Percentiles rank a stretch among this genome's conserved stretches.
phyloP scores from a whole-genome alignment of 2,113 vertebrate species.

The Gobius niger region DNA sequence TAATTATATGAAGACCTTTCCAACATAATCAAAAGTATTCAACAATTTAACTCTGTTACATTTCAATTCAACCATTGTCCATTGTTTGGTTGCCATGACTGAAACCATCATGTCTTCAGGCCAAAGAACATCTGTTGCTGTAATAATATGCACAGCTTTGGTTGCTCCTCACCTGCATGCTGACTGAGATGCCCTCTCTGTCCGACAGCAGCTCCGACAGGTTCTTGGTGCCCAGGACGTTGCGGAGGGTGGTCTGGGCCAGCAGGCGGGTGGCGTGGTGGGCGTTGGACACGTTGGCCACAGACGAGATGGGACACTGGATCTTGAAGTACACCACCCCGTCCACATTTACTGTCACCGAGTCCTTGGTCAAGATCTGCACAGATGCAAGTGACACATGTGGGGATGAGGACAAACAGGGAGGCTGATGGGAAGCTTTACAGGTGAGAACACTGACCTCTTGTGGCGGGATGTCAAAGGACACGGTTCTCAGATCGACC shows the following conservation, averaged over 20 bases:
- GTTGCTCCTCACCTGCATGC: conserved; percentile 76
- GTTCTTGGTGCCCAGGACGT: conserved; percentile 84
- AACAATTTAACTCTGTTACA: too few relatives aligned
- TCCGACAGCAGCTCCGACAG: conserved; percentile 83
- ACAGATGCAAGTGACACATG: not conserved
- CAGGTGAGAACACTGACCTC: conserved; percentile 76
- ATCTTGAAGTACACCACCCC: conserved; percentile 85
- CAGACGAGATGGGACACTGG: conserved; percentile 79
- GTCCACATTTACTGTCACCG: conserved; percentile 84
- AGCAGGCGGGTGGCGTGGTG: conserved; percentile 80
- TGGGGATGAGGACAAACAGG: too few relatives aligned
- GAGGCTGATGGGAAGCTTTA: too few relatives aligned
- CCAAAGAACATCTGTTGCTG: too few relatives aligned
- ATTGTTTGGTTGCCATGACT: too few relatives aligned
- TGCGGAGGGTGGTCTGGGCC: conserved; percentile 86
- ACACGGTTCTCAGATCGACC: conserved; percentile 92
- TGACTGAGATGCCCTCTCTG: conserved; percentile 82
- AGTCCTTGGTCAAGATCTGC: conserved; percentile 86
- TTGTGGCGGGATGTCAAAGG: conserved; percentile 93
- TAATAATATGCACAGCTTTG: too few relatives aligned
- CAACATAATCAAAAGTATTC: too few relatives aligned
- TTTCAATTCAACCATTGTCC: too few relatives aligned
- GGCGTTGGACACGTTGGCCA: conserved; percentile 81
- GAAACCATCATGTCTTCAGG: too few relatives aligned
- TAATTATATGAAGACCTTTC: too few relatives aligned